phyloP scores from a whole-genome alignment of 1,140 invertebrate species.

The Phymastichus coffea region DNA sequence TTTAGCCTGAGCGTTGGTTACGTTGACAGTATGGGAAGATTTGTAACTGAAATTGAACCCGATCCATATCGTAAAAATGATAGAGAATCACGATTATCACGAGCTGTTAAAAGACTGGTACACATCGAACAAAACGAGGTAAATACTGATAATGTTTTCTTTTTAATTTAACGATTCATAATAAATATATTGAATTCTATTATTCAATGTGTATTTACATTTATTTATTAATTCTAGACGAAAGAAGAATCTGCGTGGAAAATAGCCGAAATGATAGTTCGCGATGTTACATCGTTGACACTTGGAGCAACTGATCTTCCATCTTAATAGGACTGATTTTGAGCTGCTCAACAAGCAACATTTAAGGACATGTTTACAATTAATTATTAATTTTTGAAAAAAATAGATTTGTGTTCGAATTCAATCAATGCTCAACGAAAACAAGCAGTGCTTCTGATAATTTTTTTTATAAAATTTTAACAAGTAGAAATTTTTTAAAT shows the following conservation, averaged over 20 bases:
- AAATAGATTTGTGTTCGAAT: neutral
- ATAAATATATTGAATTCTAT: conserved; percentile 14
- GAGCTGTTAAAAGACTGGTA: conserved; percentile 76
- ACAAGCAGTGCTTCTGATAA: neutral
- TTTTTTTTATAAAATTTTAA: conserved; percentile 1
- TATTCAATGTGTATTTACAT: neutral
- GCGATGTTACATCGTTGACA: conserved; percentile 86
- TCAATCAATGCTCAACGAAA: neutral
- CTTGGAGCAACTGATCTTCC: conserved; percentile 55
- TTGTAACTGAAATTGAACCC: conserved; percentile 85
- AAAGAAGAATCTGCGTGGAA: conserved; percentile 94
- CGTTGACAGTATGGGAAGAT: conserved; percentile 82
- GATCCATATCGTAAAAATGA: conserved; percentile 72
- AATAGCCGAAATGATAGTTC: conserved; percentile 92
- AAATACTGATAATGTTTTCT: conserved; percentile 30
- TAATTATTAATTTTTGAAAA: conserved; percentile 4
- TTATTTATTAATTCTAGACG: conserved; percentile 55
- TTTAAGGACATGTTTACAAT: neutral
- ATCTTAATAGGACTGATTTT: conserved; percentile 39
- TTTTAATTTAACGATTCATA: conserved; percentile 14
- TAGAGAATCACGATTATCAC: conserved; percentile 60
- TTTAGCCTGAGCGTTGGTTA: conserved; percentile 77
- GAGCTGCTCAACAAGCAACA: conserved; percentile 19
- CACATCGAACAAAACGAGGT: conserved; percentile 77
- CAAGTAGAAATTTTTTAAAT: neutral